Conservation (phyloP, 2,797 vertebrate species). For the Protosalanx chinensis region DNA sequence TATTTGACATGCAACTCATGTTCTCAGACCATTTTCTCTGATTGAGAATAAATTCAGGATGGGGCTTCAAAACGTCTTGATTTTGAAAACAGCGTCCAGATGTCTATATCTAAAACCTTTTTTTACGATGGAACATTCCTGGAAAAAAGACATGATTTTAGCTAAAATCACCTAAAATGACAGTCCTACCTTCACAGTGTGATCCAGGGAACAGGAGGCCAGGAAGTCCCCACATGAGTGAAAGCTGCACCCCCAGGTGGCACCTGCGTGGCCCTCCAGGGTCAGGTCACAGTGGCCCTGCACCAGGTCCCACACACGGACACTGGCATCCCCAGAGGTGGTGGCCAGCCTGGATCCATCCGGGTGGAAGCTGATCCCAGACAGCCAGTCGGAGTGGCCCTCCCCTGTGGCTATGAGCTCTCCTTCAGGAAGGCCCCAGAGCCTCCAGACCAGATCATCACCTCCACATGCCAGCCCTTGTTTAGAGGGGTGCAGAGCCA, state of each 20-base stretch:
- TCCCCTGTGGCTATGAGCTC: constrained; percentile 70
- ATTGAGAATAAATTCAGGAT: no score
- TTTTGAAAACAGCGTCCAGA: no score
- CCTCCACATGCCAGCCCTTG: constrained; percentile 65
- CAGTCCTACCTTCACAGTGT: constrained; percentile 58
- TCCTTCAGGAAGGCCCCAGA: constrained; percentile 68
- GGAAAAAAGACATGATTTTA: no score
- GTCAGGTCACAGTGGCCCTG: constrained; percentile 64
- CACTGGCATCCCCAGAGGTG: constrained; percentile 67
- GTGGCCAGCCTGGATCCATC: constrained; percentile 72
- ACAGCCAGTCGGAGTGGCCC: constrained; percentile 79
- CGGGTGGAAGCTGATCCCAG: constrained; percentile 75
- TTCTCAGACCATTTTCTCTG: no score
- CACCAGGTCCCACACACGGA: constrained; percentile 72
- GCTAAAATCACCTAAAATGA: no score
- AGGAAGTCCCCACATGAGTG: constrained; percentile 73
- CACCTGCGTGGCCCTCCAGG: constrained; percentile 61
- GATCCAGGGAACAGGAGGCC: constrained; percentile 77
- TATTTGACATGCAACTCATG: no score
- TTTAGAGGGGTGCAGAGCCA: constrained; percentile 68
- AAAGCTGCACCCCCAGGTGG: constrained; percentile 70
- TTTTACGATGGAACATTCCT: no score
- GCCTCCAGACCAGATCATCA: constrained; percentile 76
- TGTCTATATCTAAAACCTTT: no score
- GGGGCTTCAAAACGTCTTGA: no score